phyloP scores from a whole-genome alignment of 2,888 invertebrate genomes.

The Synanthedon myopaeformis region DNA sequence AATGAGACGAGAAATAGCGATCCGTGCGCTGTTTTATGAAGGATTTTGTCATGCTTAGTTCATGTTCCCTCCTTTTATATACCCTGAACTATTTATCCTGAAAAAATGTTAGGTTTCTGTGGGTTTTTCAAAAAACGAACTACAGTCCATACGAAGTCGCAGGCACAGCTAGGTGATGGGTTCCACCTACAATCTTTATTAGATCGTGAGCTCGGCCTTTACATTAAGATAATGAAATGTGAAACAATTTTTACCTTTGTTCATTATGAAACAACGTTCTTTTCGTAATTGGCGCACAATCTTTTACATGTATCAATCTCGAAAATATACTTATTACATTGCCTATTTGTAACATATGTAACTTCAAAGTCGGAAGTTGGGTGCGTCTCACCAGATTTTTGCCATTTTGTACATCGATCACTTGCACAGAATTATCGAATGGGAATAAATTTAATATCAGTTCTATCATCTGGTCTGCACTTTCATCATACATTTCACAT shows the following conservation, averaged over 20 bases:
- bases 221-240: no score
- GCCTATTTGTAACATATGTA: conserved; percentile 79
- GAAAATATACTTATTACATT: conserved; percentile 80
- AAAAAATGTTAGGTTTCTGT: no score
- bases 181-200: no score
- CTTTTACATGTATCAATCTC: conserved; percentile 75
- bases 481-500: conserved; percentile 88
- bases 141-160: no score
- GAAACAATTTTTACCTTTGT: conserved; percentile 65
- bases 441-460: conserved; percentile 82
- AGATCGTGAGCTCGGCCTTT: no score
- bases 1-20: no score
- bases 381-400: conserved; percentile 74
- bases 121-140: no score
- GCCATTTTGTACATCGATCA: conserved; percentile 72
- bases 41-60: no score
- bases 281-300: conserved; percentile 78
- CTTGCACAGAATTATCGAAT: conserved; percentile 83
- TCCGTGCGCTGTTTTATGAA: no score
- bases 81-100: no score
- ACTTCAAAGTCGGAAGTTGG: conserved; percentile 71
- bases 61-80: no score
- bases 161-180: no score
- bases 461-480: conserved; percentile 75
- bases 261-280: conserved; percentile 70